phyloP scores from a whole-genome alignment of 2,113 vertebrate species.

The Solea solea region DNA sequence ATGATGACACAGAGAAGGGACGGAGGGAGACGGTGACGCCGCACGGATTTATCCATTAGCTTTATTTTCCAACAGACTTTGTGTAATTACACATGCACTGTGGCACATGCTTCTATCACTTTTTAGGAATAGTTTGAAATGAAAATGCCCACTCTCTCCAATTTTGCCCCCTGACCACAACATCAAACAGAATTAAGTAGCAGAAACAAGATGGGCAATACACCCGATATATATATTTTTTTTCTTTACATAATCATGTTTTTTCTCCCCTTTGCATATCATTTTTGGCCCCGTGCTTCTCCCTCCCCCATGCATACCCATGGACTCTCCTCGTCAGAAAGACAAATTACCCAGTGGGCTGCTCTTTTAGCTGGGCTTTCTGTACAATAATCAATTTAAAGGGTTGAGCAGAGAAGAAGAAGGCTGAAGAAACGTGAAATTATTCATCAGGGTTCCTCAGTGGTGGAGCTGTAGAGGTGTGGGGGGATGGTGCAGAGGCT shows the following conservation, averaged over 20 bases:
- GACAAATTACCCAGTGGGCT: conserved; percentile 76
- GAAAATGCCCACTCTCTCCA: conserved; percentile 55
- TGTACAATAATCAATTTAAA: conserved; percentile 83
- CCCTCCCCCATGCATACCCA: conserved; percentile 52
- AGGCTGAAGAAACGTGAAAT: conserved; percentile 78
- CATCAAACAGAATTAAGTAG: conserved; percentile 81
- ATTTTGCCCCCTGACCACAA: conserved; percentile 66
- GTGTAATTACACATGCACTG: conserved; percentile 57
- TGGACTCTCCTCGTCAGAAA: conserved; percentile 68
- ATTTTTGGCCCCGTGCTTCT: conserved; percentile 31
- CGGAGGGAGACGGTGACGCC: conserved; percentile 32
- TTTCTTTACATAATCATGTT: conserved; percentile 54
- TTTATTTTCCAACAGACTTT: conserved; percentile 41
- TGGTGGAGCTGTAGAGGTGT: conserved; percentile 38
- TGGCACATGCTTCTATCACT: conserved; percentile 34
- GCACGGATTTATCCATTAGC: conserved; percentile 15
- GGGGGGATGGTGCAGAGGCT: conserved; percentile 70
- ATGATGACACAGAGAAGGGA: conserved; percentile 1
- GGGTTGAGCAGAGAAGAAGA: conserved; percentile 62
- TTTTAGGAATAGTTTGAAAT: conserved; percentile 33
- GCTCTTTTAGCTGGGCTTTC: conserved; percentile 75
- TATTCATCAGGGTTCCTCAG: conserved; percentile 78
- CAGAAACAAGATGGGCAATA: conserved; percentile 56
- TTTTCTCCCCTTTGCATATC: conserved; percentile 60
- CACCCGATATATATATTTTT: conserved; percentile 68